Evolutionary conservation across 2,888 invertebrate species (phyloP), one percentile per base, ranked within the genome.

Genomic region (Phaonia tiefii): DNA sequence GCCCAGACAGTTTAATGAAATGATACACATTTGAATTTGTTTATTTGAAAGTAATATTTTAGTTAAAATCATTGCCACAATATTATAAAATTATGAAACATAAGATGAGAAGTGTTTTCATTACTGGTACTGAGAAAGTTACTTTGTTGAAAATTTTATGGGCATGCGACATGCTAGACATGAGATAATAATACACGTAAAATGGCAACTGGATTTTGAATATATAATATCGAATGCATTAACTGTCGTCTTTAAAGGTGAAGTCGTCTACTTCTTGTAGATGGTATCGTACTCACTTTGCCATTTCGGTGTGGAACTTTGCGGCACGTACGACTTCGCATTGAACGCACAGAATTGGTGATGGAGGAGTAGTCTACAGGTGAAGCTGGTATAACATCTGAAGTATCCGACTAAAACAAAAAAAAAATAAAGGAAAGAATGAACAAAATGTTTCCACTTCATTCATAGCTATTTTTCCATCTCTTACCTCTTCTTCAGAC

Each of bases 321-420:
- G 15, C 76, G 71, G 15, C 49, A 42, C 20, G 78, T 75, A 37
- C 70, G 31, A 51, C 46, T 69, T 11, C 72, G 77, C 65, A 70
- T 26, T 8, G 74, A 67, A n/a, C 75, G 79, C 26, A 69, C 46
- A n/a, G 69, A 51, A 13, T 67, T 49, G 10, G 60, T 37, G 8
- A 39, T 67, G 13, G 13, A 66, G 65, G 39, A n/a, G 49, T 17
- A 72, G 0, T 75, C 49, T 8, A 85, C 85, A 11, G 89, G 90
- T 2, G 89, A 89, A n/a, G 86, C 84, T 1, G 85, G 86, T 75
- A 89, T 88, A 7, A 87, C 84, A 7, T 89, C 90, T 0, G 88
- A 87, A 20, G 82, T 79, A 60, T 88, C 84, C 1, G 74, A 82
- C 89, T 89, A 58, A 2, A 79, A 25, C 10, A 10, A 25, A 42